Evolutionary conservation across 2,888 invertebrate genomes (phyloP), one percentile per base, ranked within the genome.

Genomic region (Geotrupes spiniger): DNA sequence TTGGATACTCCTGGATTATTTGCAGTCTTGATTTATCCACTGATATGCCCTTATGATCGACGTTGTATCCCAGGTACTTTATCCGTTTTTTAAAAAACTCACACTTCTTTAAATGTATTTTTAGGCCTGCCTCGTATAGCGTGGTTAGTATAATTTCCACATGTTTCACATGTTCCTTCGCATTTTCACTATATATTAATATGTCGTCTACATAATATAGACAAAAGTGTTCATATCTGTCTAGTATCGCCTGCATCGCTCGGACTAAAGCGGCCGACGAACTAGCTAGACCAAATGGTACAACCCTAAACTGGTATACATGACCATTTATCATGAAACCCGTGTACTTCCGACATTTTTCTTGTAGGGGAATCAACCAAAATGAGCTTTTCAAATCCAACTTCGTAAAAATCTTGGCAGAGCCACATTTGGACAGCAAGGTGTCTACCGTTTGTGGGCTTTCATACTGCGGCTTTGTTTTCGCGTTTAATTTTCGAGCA

Each of bases 21-120:
- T 31, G 31, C 12, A 42, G 10, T n/a, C 42, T 29, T 25, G 9
- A 2, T 10, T 39, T 21, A n/a, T n/a, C n/a, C n/a, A n/a, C n/a
- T n/a, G n/a, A n/a, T n/a, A n/a, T n/a, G n/a, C n/a, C n/a, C n/a
- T n/a, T n/a, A n/a, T n/a, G n/a, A n/a, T n/a, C n/a, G n/a, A n/a
- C n/a, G n/a, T n/a, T 28, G 5, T 28, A 28, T 4, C 28, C 2
- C 28, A 28, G 11, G 11, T 28, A 28, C 4, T n/a, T n/a, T 28
- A 28, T 2, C 5, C 4, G 2, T 2, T 5, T 28, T 4, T 2
- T 2, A 2, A 28, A 3, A 28, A 28, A 4, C 4, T 28, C 10
- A 2, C 3, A 10, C 11, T 28, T 28, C 11, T 28, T 28, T 3
- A 28, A 2, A 28, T 28, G n/a, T n/a, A 28, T 28, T 28, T 28